These are phyloP conservation scores for Genyomyrus donnyi DNA, from an alignment of 2,113 vertebrate species.

Conservation along the genomic window DNA sequence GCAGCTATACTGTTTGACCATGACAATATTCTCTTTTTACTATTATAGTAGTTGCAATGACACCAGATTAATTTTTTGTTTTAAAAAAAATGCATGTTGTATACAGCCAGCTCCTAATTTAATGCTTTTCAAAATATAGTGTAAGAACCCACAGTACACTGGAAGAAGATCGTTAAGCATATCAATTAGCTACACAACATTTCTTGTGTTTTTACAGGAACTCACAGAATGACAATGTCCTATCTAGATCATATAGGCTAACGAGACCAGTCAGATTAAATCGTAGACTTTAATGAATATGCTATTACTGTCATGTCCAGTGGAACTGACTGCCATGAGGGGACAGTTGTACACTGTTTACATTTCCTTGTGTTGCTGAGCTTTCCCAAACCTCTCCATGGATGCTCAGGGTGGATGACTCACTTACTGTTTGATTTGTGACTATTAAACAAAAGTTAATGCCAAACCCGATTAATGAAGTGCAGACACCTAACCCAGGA, in stretches of 20 bases:
- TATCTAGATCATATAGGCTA: neutral
- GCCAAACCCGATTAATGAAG: neutral
- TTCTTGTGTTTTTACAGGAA: neutral
- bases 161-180: neutral
- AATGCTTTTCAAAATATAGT: neutral
- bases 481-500: neutral
- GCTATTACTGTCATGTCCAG: conserved; percentile 7
- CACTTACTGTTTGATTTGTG: conserved; percentile 20
- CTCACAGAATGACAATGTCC: neutral
- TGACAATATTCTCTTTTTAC: neutral
- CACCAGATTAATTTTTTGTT: neutral
- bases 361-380: conserved; percentile 18
- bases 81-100: neutral
- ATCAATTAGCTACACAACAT: neutral
- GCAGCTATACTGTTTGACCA: neutral
- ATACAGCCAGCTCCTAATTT: neutral
- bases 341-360: neutral
- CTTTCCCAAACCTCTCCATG: conserved; percentile 12
- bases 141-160: neutral
- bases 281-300: conserved; percentile 28
- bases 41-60: neutral
- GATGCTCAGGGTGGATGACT: neutral
- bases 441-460: conserved; percentile 22
- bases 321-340: neutral
- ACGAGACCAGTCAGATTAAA: conserved; percentile 12